Evolutionary conservation across 1,140 invertebrate genomes (phyloP), one percentile per base, ranked within the genome.

Genomic region (Aphelenchoides fujianensis): DNA sequence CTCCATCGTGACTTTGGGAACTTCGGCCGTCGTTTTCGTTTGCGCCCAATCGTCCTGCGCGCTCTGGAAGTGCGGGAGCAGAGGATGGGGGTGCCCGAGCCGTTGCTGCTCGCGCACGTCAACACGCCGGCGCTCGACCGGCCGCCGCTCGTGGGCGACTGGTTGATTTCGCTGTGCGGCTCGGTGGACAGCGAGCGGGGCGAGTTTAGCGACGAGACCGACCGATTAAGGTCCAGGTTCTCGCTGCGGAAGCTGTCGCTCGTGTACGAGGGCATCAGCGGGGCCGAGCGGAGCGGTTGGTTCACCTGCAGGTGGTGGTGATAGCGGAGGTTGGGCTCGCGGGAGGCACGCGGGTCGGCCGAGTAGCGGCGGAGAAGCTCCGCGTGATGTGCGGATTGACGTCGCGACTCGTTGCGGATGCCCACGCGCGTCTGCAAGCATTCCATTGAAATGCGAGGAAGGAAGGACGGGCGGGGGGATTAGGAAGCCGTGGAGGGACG

Each of bases 331-430:
- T 34, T 66, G 19, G 36, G 31, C 34, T 37, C 1, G 2, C 36
- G 31, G 37, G 61, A 68, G 27, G 27, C 12, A 16, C 67, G 67
- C n/a, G 67, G 67, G 1, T 71, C 67, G 2, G 23, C 63, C 5
- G 61, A 69, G 62, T 69, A 69, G 30, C 67, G 67, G n/a, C 67
- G 64, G 12, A 70, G 19, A 1, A 69, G 61, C n/a, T 69, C 61
- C 23, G 61, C 67, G 30, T 69, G 67, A 12, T 32, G 23, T 12
- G 30, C n/a, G 30, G 31, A 36, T n/a, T 71, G 67, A n/a, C 68
- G 64, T 12, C 61, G 1, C 7, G 68, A 69, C 2, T 69, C 67
- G 2, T 71, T 36, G 1, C 63, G 64, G 37, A 69, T 30, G 16
- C 68, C 67, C 16, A 69, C 34, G 31, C 67, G 16, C 12, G 67